Evolutionary conservation across 2,113 vertebrate species (phyloP), one percentile per base, ranked within the genome.

Genomic region (Neodontobutis hainanensis): DNA sequence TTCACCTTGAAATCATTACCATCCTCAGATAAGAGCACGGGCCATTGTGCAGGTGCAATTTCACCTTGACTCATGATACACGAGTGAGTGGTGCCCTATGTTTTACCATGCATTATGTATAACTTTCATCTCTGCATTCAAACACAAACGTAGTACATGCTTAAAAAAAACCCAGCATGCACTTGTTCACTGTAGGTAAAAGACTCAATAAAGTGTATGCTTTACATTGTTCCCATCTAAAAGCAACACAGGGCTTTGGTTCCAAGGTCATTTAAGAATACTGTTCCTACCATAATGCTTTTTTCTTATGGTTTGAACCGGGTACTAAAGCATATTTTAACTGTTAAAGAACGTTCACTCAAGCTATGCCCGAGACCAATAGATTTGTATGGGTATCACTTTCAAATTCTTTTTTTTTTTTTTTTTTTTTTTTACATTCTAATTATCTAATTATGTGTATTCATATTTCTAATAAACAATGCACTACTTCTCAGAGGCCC

Each of bases 1-100:
- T 87, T 93, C 85, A 93, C 87, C 89, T 92, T 92, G 73, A 68
- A 55, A 91, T 81, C 76, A 83, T 85, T 69, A 79, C 67, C 11
- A 38, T 36, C 38, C 53, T 75, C 74, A 15, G 76, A 80, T 70
- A 79, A 77, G 84, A 84, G 74, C 62, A 50, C 0, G 12, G 80
- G 78, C 58, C 80, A 73, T 75, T 15, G 75, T 71, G 68, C 1
- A 66, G 55, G 79, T 64, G 70, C 67, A 69, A 83, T 84, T 79
- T 85, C 76, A 82, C 82, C 78, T 81, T 75, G 66, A 83, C 78
- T 83, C 61, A 50, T 61, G 76, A 82, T 82, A 81, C 79, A 45
- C 8, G 19, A 53, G 64, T 68, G 72, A 82, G 77, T 70, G 70
- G 61, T 73, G 69, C 70, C 56, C 67, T 0, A 38, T 81, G 75